Evolutionary conservation across 2,888 invertebrate species (phyloP).

Genomic region (Clanis bilineata): DNA sequence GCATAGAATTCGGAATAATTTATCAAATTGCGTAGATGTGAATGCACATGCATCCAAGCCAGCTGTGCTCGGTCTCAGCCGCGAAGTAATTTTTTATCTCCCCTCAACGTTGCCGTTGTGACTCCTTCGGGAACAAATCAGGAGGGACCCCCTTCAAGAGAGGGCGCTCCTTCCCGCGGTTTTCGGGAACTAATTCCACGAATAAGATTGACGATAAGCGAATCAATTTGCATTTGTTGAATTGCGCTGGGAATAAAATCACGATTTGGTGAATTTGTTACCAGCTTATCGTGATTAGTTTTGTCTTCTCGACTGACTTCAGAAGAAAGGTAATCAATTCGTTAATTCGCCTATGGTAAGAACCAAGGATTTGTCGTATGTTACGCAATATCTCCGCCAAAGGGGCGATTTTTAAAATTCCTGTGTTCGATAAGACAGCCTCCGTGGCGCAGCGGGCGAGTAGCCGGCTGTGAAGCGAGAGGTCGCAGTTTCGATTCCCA

Average conservation of each 20-base stretch:
- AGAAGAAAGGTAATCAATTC: no score
- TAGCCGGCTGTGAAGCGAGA: no score
- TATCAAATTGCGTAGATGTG: constrained; percentile 65
- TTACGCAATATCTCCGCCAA: no score
- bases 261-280: constrained; percentile 9
- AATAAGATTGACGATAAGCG: constrained; percentile 53
- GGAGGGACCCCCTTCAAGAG: constrained; percentile 36
- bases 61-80: constrained; percentile 63
- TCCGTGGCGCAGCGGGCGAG: no score
- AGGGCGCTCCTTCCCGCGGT: constrained; percentile 53
- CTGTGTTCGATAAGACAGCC: no score
- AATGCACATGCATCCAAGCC: constrained; percentile 70
- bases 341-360: no score
- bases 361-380: no score
- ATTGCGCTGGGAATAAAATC: neutral
- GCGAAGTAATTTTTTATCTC: constrained; percentile 71
- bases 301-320: no score
- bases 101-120: constrained; percentile 55
- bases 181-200: constrained; percentile 46
- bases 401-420: no score
- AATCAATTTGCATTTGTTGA: constrained; percentile 36
- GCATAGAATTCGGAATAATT: constrained; percentile 70
- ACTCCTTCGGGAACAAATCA: constrained; percentile 62
- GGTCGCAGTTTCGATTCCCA: no score
- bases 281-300: neutral